Conservation (phyloP, 2,113 vertebrate genomes). For the Sus scrofa region DNA sequence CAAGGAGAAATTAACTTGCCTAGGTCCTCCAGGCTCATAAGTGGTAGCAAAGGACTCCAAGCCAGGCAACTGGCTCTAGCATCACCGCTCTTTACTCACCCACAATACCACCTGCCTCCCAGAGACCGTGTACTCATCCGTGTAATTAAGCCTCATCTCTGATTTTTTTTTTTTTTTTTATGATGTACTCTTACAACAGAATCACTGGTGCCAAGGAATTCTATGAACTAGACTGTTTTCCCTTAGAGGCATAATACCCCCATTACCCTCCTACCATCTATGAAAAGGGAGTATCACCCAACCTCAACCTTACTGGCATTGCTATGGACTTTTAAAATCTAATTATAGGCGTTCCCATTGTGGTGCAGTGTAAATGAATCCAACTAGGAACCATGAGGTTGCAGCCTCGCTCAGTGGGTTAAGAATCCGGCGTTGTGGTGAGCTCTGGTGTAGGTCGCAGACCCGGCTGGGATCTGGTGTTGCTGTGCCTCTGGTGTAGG, state of each 20-base stretch:
- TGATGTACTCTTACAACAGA: background rate
- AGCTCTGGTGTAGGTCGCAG: too few relatives aligned
- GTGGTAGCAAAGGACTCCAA: background rate
- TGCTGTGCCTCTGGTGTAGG: too few relatives aligned
- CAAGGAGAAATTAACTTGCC: constrained; percentile 36
- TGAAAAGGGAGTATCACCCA: background rate
- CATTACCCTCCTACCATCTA: background rate
- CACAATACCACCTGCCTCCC: background rate
- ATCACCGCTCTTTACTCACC: background rate
- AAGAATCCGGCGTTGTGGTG: too few relatives aligned
- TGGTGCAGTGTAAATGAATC: too few relatives aligned
- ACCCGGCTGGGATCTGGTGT: too few relatives aligned
- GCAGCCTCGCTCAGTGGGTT: too few relatives aligned
- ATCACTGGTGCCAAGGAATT: background rate
- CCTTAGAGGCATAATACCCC: background rate
- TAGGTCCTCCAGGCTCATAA: background rate
- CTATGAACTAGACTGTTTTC: background rate
- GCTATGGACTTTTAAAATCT: background rate
- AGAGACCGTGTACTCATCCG: background rate
- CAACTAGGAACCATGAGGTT: too few relatives aligned
- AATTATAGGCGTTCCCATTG: too few relatives aligned
- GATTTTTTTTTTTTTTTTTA: background rate
- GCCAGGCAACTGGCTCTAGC: background rate
- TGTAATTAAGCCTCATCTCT: background rate
- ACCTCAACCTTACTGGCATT: background rate